Evolutionary conservation across 2,797 vertebrate genomes (phyloP), one percentile per base, ranked within the genome.

Genomic region (Pangasius djambal): DNA sequence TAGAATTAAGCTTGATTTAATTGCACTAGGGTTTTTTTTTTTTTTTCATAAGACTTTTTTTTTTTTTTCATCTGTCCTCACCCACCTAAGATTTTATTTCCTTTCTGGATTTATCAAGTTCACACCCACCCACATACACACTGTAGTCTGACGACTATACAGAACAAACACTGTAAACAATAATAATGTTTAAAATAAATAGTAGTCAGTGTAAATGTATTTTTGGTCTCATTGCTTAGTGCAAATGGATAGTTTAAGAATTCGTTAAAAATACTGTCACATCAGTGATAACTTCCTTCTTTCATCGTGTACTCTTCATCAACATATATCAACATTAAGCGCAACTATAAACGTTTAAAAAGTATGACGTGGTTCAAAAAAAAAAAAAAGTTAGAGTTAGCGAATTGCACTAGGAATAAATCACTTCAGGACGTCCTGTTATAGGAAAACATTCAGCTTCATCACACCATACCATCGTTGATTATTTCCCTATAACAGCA

Each of bases 1-100:
- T 93, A 96, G 97, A 97, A 97, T 89, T 94, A 96, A 96, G 94
- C 97, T 96, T 97, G 97, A 98, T 98, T 97, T 94, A 95, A 95
- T 95, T 89, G 87, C 94, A 89, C 93, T 91, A 91, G 92, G n/a
- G 31, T 77, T 67, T 87, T 37, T 63, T 83, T 50, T 83, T 50
- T 44, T 93, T 91, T 86, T 91, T 87, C 91, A 84, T 86, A 67
- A 61, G 83, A 85, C 77, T 88, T 88, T 88, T 69, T 37, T 70
- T 70, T 37, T n/a, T 89, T 37, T n/a, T 89, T 89, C 28, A 67
- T 78, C 88, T 83, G 63, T 79, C 50, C n/a, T 84, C 59, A 72
- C n/a, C 52, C 69, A 87, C 72, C 86, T 77, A 50, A 86, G 91
- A 83, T 90, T 92, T 91, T 82, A 74, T 90, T 91, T 90, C 87